These are phyloP conservation scores for Lethocerus indicus DNA, from an alignment of 1,140 invertebrate species.

Conservation along the genomic window DNA sequence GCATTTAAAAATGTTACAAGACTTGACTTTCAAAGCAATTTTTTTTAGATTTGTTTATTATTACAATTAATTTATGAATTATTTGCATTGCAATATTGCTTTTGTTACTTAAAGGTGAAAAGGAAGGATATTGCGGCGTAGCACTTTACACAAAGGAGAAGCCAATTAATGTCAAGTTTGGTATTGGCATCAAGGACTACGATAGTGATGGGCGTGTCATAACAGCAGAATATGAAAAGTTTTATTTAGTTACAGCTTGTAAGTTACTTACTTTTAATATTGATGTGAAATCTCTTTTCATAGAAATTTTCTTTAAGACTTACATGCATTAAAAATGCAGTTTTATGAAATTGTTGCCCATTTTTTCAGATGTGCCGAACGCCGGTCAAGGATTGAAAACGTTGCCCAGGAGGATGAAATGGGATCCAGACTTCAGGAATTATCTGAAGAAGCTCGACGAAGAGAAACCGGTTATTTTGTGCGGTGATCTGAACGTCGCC, in stretches of 20 bases:
- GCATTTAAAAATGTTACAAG: too few relatives aligned
- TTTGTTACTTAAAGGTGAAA: slow-evolving; percentile 30
- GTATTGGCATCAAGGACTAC: slow-evolving; percentile 50
- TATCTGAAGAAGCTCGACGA: slow-evolving; percentile 66
- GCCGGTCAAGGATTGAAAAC: slow-evolving; percentile 65
- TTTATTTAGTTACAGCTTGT: slow-evolving; percentile 62
- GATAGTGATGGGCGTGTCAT: slow-evolving; percentile 86
- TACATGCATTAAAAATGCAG: too few relatives aligned
- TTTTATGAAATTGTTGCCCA: too few relatives aligned
- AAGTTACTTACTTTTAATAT: too few relatives aligned
- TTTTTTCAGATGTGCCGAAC: slow-evolving; percentile 37
- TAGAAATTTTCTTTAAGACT: background rate
- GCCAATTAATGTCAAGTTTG: slow-evolving; percentile 71
- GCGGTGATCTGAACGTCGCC: slow-evolving; percentile 94
- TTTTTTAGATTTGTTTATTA: too few relatives aligned
- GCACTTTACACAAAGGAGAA: slow-evolving; percentile 71
- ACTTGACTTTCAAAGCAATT: too few relatives aligned
- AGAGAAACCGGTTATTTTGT: slow-evolving; percentile 86
- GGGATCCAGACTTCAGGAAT: slow-evolving; percentile 69
- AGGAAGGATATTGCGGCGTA: slow-evolving; percentile 85
- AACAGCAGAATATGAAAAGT: slow-evolving; percentile 86
- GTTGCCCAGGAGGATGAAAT: slow-evolving; percentile 71
- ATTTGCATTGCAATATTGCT: too few relatives aligned
- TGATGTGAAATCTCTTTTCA: too few relatives aligned
- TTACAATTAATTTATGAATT: too few relatives aligned